A percentile compares a stretch with the other conserved stretches of the same genome.
Conservation (phyloP, 2,113 vertebrate genomes). For the Percina caprodes region DNA sequence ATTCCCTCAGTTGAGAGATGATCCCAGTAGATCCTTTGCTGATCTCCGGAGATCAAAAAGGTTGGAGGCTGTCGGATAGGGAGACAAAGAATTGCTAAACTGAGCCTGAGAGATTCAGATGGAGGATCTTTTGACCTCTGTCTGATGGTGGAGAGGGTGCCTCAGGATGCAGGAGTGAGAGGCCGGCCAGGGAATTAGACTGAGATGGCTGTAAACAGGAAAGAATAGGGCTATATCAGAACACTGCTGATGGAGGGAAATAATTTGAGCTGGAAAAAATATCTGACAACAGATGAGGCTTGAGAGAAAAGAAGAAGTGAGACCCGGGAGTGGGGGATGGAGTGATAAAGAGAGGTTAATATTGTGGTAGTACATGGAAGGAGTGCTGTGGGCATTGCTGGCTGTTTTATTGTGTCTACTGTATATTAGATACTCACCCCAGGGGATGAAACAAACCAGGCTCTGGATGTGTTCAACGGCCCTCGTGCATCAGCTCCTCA, state of each 20-base stretch:
- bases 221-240: background rate
- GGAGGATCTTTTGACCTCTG: conserved; percentile 70
- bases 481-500: conserved; percentile 15
- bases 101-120: conserved; percentile 47
- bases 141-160: conserved; percentile 63
- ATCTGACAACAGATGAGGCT: conserved; percentile 28
- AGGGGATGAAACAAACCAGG: conserved; percentile 30
- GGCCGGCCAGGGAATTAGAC: conserved; percentile 9
- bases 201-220: conserved; percentile 31
- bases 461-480: conserved; percentile 20
- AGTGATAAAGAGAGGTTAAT: conserved; percentile 24
- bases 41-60: conserved; percentile 70
- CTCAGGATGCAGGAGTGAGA: conserved; percentile 47
- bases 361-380: conserved; percentile 33
- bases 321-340: conserved; percentile 19
- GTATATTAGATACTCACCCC: conserved; percentile 17
- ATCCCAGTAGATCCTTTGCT: conserved; percentile 73
- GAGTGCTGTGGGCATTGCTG: conserved; percentile 32
- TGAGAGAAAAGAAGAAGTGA: conserved; percentile 17
- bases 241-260: conserved; percentile 49
- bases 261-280: conserved; percentile 24
- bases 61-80: conserved; percentile 36
- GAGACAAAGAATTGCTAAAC: conserved; percentile 66
- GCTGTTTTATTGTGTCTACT: conserved; percentile 49
- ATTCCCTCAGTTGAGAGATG: conserved; percentile 62